Evolutionary conservation across 2,113 vertebrate genomes (phyloP), one percentile per base, ranked within the genome.

Genomic region (Eleginops maclovinus): DNA sequence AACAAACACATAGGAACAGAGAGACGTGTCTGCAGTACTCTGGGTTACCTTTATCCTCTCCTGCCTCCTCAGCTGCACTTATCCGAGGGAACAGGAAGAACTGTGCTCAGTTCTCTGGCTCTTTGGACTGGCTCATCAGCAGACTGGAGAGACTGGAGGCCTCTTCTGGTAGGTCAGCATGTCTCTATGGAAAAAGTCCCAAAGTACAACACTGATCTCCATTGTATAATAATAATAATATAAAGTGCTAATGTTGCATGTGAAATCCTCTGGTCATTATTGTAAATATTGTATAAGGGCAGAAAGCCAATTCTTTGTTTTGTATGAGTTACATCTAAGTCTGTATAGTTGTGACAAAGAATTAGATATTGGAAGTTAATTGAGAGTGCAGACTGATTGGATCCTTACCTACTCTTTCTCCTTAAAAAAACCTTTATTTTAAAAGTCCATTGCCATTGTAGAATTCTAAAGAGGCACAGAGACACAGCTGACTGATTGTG

Each of bases 41-140:
- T 49, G 28, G 55, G 21, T 61, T n/a, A 4, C 8, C 44, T 40
- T 51, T 7, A 43, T 67, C 8, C 12, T 53, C 4, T 31, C 3
- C 14, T 44, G 26, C 58, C 24, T 70, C 43, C 17, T 59, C 64
- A 99, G 98, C 98, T 73, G 98, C 97, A 71, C 93, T 99, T 60
- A 99, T 99, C 93, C 95, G 98, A 89, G 97, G 97, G 64, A 99
- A 99, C 95, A 96, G 97, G 88, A 99, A 98, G 94, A 99, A 99
- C 88, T 99, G 98, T 91, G 98, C 98, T 73, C 98, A 99, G 1
- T 99, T 99, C 92, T 99, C 98, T 5, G 95, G 96, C 72, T 99
- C 98, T 4, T 92, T 99, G 61, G 98, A 99, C 59, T 99, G 98
- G 98, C 81, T 99, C 50, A 97, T 99, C 74, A 99, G 98, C 95